These are phyloP conservation scores for Drosophila santomea DNA, from an alignment of 1,140 invertebrate genomes.

Conservation along the genomic window DNA sequence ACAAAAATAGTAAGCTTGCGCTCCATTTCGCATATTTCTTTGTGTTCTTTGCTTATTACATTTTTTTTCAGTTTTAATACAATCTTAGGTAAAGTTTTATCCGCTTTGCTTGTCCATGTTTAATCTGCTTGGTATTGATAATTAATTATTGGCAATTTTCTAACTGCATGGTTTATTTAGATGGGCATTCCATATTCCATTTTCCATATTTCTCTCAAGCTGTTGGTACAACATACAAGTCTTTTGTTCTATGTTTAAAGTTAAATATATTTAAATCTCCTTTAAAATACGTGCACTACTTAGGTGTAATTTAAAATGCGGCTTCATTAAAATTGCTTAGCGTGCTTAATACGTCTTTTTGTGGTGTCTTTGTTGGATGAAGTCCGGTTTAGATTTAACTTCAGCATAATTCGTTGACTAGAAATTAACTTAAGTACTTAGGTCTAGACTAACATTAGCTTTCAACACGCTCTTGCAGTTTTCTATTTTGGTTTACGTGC, in stretches of 20 bases:
- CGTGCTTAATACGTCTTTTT: slow-evolving; percentile 53
- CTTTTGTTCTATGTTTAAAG: slow-evolving; percentile 73
- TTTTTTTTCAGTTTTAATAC: slow-evolving; percentile 65
- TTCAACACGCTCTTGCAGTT: slow-evolving; percentile 54
- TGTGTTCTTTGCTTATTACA: slow-evolving; percentile 43
- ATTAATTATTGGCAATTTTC: slow-evolving; percentile 81
- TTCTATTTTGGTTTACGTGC: slow-evolving; percentile 58
- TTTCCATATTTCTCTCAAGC: slow-evolving; percentile 62
- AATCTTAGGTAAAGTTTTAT: slow-evolving; percentile 79
- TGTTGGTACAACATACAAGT: slow-evolving; percentile 71
- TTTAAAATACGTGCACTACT: slow-evolving; percentile 75
- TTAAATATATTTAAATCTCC: slow-evolving; percentile 41
- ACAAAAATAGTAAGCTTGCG: slow-evolving; percentile 73
- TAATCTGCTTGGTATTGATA: slow-evolving; percentile 52
- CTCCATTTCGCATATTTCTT: slow-evolving; percentile 52
- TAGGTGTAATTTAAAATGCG: slow-evolving; percentile 67
- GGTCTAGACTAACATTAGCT: slow-evolving; percentile 49
- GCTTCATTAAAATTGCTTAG: slow-evolving; percentile 65
- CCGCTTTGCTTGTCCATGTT: slow-evolving; percentile 39
- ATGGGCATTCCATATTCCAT: slow-evolving; percentile 51
- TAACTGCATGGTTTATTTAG: slow-evolving; percentile 74
- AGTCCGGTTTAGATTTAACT: slow-evolving; percentile 55
- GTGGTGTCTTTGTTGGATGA: slow-evolving; percentile 14
- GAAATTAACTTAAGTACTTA: slow-evolving; percentile 81
- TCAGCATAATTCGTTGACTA: slow-evolving; percentile 82